Evolutionary conservation across 1,140 invertebrate genomes (phyloP).

Genomic region (Camponotus vicinus): DNA sequence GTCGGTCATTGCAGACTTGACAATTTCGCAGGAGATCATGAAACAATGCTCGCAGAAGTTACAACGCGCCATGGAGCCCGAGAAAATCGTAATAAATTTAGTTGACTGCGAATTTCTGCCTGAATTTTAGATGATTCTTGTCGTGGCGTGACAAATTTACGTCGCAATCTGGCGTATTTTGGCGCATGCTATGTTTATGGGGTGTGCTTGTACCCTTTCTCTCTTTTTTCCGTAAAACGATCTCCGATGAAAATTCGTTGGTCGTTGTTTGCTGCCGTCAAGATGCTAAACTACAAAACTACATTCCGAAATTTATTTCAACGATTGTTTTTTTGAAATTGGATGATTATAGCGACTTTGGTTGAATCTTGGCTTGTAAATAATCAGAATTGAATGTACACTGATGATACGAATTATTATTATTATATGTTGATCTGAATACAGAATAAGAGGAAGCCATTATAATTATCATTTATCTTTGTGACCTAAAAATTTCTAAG

Average conservation of each 20-base stretch:
- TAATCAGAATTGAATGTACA: background rate
- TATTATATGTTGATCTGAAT: background rate
- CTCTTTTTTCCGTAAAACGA: background rate
- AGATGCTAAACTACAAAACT: slow-evolving; percentile 49
- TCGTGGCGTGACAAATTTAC: slow-evolving; percentile 37
- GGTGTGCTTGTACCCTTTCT: background rate
- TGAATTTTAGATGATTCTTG: slow-evolving; percentile 38
- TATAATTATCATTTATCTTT: slow-evolving; percentile 33
- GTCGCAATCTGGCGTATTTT: background rate
- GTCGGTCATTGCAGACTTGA: background rate
- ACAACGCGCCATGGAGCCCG: background rate
- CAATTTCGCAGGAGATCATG: slow-evolving; percentile 11
- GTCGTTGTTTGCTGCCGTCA: slow-evolving; percentile 37
- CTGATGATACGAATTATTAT: slow-evolving; percentile 10
- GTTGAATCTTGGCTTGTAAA: slow-evolving; percentile 31
- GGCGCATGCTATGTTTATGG: slow-evolving; percentile 6
- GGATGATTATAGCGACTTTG: slow-evolving; percentile 1
- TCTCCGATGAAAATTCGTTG: slow-evolving; percentile 23
- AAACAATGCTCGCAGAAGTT: background rate
- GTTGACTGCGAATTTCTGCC: slow-evolving; percentile 23
- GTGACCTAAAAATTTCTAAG: slow-evolving; percentile 3
- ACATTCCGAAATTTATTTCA: slow-evolving; percentile 31
- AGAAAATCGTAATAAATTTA: slow-evolving; percentile 61
- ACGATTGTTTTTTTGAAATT: slow-evolving; percentile 9
- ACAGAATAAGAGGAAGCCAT: background rate